phyloP scores from a whole-genome alignment of 2,797 vertebrate species.

The Sitta carolinensis region DNA sequence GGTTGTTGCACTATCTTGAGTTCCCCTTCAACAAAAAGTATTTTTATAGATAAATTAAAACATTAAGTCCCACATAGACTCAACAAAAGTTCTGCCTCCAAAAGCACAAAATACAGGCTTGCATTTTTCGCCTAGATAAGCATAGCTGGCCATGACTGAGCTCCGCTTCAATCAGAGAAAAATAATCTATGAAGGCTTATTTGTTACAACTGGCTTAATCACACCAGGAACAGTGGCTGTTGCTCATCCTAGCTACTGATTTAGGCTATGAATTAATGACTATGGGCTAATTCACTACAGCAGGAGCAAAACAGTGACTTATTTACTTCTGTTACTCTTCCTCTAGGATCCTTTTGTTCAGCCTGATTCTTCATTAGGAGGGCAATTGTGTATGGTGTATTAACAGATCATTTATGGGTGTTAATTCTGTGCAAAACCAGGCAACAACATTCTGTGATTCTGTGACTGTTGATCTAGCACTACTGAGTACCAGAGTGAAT shows the following conservation, averaged over 20 bases:
- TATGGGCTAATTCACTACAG: neutral
- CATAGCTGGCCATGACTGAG: neutral
- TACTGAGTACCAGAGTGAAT: constrained; percentile 89
- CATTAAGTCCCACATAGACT: neutral
- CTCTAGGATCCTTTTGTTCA: neutral
- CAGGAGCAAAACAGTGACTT: neutral
- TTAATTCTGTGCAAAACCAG: neutral
- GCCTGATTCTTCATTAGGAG: neutral
- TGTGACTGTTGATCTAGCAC: neutral
- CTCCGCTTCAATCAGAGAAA: neutral
- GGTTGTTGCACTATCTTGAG: neutral
- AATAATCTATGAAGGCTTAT: neutral
- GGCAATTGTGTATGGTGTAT: neutral
- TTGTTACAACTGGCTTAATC: neutral
- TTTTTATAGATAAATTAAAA: constrained; percentile 11
- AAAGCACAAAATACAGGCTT: neutral
- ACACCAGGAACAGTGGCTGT: neutral
- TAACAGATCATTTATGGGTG: neutral
- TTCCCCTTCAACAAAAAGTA: neutral
- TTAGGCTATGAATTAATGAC: neutral
- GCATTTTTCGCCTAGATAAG: neutral
- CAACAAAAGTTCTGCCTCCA: neutral
- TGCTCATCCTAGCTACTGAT: neutral
- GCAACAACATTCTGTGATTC: neutral
- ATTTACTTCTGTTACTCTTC: neutral